These are phyloP conservation scores for Nebria ingens DNA, from an alignment of 1,140 invertebrate species.

Conservation along the genomic window DNA sequence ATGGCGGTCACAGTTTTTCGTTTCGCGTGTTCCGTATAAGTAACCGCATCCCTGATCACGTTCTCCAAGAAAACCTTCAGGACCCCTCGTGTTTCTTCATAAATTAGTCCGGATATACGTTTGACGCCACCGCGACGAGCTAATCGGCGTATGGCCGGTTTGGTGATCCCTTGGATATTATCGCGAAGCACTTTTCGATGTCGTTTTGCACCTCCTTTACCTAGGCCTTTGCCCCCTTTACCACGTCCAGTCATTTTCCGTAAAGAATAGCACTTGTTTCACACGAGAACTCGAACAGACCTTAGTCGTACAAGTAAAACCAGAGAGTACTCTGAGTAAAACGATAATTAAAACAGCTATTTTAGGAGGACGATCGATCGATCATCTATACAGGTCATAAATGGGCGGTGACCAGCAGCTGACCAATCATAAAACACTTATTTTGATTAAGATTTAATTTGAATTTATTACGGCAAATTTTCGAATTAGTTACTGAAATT, in stretches of 20 bases:
- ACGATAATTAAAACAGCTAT: too few species aligned
- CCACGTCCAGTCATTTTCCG: constrained; percentile 47
- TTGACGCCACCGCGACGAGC: constrained; percentile 67
- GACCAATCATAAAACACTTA: too few species aligned
- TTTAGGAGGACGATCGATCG: too few species aligned
- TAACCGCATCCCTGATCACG: constrained; percentile 70
- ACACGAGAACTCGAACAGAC: too few species aligned
- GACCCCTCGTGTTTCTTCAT: constrained; percentile 46
- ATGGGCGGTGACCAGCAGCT: too few species aligned
- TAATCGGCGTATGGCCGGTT: constrained; percentile 38
- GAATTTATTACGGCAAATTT: too few species aligned
- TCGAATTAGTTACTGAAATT: too few species aligned
- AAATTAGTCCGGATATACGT: constrained; percentile 50
- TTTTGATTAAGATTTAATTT: too few species aligned
- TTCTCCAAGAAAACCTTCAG: constrained; percentile 69
- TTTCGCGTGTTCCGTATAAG: constrained; percentile 69
- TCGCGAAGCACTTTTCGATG: constrained; percentile 55
- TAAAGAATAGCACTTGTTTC: too few species aligned
- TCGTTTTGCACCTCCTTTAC: constrained; percentile 58
- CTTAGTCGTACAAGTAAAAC: too few species aligned
- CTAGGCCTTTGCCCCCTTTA: constrained; percentile 54
- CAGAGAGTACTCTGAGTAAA: too few species aligned
- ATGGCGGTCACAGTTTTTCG: constrained; percentile 75
- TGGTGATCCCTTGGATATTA: constrained; percentile 61
- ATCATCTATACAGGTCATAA: too few species aligned